A percentile compares a stretch with the other conserved stretches of the same genome.
These are phyloP conservation scores for Metridium senile DNA, from an alignment of 92 coral and sea anemone species.

Conservation along the genomic window DNA sequence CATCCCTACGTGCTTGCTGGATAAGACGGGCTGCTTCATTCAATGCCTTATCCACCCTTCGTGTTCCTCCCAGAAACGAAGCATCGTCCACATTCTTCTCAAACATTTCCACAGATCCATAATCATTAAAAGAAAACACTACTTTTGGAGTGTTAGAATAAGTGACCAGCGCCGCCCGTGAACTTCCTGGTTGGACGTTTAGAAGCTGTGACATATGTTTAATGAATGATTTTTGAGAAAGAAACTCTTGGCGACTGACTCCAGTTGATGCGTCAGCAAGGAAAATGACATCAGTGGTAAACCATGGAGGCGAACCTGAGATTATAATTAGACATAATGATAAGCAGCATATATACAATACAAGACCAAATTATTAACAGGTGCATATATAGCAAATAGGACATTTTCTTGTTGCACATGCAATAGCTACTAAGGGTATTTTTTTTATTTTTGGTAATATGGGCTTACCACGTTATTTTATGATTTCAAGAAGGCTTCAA, in stretches of 20 bases:
- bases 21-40: conserved; percentile 43
- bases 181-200: conserved; percentile 55
- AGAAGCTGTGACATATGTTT: conserved; percentile 53
- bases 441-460: too few relatives aligned
- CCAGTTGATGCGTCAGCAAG: conserved; percentile 66
- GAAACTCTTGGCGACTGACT: conserved; percentile 48
- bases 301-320: conserved; percentile 44
- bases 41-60: conserved; percentile 65
- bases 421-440: too few relatives aligned
- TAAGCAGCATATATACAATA: too few relatives aligned
- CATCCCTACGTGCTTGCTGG: conserved; percentile 55
- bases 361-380: too few relatives aligned
- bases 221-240: conserved; percentile 52
- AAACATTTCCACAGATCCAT: conserved; percentile 31
- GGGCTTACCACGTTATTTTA: too few relatives aligned
- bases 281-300: conserved; percentile 65
- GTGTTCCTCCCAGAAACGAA: conserved; percentile 63
- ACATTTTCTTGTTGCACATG: too few relatives aligned
- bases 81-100: conserved; percentile 55
- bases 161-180: conserved; percentile 58
- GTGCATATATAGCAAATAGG: too few relatives aligned
- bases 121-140: conserved; percentile 46
- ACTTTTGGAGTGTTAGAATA: conserved; percentile 39
- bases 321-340: too few relatives aligned
- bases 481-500: too few relatives aligned